Percentiles rank a stretch among this genome's conserved stretches.
Evolutionary conservation across 2,113 vertebrate species (phyloP).

Genomic region (Cyprinodon tularosa): DNA sequence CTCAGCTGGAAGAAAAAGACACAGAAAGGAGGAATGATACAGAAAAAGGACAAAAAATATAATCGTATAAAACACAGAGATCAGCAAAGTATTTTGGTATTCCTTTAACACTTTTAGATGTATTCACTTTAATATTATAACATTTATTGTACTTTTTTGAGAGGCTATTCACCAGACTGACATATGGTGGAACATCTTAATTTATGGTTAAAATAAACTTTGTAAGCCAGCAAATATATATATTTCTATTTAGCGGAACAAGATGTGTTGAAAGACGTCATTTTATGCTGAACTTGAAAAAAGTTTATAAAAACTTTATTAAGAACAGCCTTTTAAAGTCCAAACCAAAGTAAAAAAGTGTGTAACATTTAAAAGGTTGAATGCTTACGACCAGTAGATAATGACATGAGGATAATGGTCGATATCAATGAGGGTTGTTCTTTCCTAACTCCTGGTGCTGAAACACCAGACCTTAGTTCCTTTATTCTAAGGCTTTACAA

Average conservation of each 20-base stretch:
- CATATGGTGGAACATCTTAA: not conserved
- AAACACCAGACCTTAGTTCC: no score
- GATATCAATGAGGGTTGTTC: no score
- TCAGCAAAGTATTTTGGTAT: no score
- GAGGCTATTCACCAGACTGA: not conserved
- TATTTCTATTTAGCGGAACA: no score
- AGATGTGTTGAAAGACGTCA: no score
- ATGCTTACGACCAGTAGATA: not conserved
- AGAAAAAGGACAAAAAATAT: no score
- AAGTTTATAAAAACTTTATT: not conserved
- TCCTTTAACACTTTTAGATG: not conserved
- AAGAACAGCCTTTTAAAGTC: no score
- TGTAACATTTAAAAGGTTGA: not conserved
- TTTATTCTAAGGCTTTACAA: no score
- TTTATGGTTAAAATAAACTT: no score
- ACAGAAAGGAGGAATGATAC: not conserved
- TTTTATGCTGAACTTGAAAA: not conserved
- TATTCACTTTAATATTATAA: not conserved
- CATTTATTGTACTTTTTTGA: not conserved
- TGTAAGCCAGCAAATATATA: no score
- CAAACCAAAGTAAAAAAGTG: not conserved
- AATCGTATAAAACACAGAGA: no score
- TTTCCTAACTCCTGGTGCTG: no score
- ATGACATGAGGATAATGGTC: not conserved
- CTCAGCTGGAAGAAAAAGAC: slow-evolving; percentile 66